A percentile compares a stretch with the other conserved stretches of the same genome.
These are phyloP conservation scores for Lycocerus yunnanus DNA, from an alignment of 2,888 invertebrate species.

Conservation along the genomic window DNA sequence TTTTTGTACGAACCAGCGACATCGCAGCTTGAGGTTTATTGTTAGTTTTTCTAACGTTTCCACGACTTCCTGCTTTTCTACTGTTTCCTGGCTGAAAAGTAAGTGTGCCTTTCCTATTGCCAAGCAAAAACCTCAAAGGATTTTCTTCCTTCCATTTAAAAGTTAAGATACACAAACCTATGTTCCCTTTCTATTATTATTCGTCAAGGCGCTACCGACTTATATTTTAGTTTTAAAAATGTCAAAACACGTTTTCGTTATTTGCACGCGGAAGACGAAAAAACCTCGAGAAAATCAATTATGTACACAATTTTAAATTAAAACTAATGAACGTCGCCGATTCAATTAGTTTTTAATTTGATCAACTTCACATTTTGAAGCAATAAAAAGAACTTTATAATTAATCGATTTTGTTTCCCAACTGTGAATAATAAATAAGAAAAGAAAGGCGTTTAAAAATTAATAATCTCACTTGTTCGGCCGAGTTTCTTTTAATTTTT, in stretches of 20 bases:
- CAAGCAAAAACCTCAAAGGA: background rate
- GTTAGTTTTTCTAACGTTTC: constrained; percentile 44
- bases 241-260: background rate
- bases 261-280: background rate
- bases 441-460: background rate
- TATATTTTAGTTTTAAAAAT: background rate
- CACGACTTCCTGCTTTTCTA: constrained; percentile 41
- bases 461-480: background rate
- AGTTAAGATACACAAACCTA: background rate
- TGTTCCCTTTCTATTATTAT: background rate
- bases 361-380: background rate
- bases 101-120: constrained; percentile 12
- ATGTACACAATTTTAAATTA: background rate
- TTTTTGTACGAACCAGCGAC: constrained; percentile 41
- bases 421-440: background rate
- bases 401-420: background rate
- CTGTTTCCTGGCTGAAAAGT: constrained; percentile 42
- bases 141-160: background rate
- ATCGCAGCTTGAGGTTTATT: constrained; percentile 44
- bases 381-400: constrained; percentile 1
- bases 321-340: background rate
- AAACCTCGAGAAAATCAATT: background rate
- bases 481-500: background rate
- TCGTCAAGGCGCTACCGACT: background rate
- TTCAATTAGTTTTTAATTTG: constrained; percentile 3